Percentiles rank a stretch among this genome's conserved stretches.
Evolutionary conservation across 1,140 invertebrate species (phyloP).

Genomic region (Atta colombica): DNA sequence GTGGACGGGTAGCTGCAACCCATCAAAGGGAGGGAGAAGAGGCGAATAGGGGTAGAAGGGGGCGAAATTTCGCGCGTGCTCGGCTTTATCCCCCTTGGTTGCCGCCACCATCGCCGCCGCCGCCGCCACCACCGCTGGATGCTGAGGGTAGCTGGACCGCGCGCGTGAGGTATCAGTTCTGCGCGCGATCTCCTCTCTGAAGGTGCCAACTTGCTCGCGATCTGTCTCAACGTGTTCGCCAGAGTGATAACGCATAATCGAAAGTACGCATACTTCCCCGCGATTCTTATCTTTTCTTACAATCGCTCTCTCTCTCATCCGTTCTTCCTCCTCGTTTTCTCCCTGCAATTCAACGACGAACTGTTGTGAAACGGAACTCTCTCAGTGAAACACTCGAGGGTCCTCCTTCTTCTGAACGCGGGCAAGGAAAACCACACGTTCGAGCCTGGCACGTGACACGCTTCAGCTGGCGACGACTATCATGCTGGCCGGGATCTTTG

Average conservation of each 20-base stretch:
- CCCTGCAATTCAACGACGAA: slow-evolving; percentile 22
- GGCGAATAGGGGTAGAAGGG: background rate
- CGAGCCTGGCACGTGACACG: slow-evolving; percentile 71
- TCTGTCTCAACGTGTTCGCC: slow-evolving; percentile 65
- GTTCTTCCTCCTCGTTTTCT: slow-evolving; percentile 2
- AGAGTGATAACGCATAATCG: slow-evolving; percentile 67
- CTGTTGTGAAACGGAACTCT: slow-evolving; percentile 3
- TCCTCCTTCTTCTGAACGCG: slow-evolving; percentile 35
- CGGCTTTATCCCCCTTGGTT: slow-evolving; percentile 76
- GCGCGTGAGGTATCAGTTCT: slow-evolving; percentile 81
- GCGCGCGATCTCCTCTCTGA: slow-evolving; percentile 80
- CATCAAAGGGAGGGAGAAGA: slow-evolving; percentile 12
- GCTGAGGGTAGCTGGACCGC: slow-evolving; percentile 81
- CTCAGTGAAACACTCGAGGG: slow-evolving; percentile 53
- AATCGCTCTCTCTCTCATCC: background rate
- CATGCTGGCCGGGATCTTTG: slow-evolving; percentile 78
- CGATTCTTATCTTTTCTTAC: background rate
- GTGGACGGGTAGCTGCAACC: slow-evolving; percentile 15
- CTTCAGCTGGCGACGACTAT: slow-evolving; percentile 69
- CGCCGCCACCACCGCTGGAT: slow-evolving; percentile 72
- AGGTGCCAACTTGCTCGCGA: slow-evolving; percentile 74
- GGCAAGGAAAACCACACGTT: slow-evolving; percentile 29
- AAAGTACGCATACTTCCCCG: slow-evolving; percentile 19
- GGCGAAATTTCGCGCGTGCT: slow-evolving; percentile 81
- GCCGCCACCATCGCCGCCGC: slow-evolving; percentile 63